These are phyloP conservation scores for Nettapus auritus DNA, from an alignment of 2,113 vertebrate species.

Conservation along the genomic window DNA sequence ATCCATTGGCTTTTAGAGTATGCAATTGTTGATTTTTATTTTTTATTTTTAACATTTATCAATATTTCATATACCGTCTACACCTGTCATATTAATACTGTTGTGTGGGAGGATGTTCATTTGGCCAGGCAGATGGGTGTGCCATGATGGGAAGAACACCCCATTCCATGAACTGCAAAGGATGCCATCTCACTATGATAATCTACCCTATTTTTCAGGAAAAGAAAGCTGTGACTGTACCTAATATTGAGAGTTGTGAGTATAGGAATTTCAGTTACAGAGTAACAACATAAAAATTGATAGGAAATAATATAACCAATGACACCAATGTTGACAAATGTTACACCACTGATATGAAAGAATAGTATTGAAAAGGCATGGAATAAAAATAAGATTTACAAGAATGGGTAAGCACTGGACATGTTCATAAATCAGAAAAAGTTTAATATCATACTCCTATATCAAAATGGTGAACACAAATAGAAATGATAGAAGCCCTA, in stretches of 20 bases:
- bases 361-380: not conserved
- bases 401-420: not conserved
- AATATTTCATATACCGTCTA: not conserved
- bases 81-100: not conserved
- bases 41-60: not conserved
- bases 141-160: not conserved
- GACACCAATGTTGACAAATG: not conserved
- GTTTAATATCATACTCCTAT: not conserved
- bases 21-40: not conserved
- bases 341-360: accelerated
- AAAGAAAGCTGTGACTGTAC: not conserved
- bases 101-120: not conserved
- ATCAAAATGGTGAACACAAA: not conserved
- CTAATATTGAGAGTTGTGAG: not conserved
- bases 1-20: not conserved
- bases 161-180: not conserved
- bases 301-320: not conserved
- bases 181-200: not conserved
- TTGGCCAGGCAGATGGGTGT: not conserved
- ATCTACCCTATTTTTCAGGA: not conserved
- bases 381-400: not conserved
- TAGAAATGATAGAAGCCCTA: not conserved
- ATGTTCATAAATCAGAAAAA: not conserved
- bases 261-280: not conserved
- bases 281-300: not conserved